Percentiles rank a stretch among this genome's conserved stretches.
Conservation (phyloP, 2,797 vertebrate genomes). For the Percopsis omiscomaycus region DNA sequence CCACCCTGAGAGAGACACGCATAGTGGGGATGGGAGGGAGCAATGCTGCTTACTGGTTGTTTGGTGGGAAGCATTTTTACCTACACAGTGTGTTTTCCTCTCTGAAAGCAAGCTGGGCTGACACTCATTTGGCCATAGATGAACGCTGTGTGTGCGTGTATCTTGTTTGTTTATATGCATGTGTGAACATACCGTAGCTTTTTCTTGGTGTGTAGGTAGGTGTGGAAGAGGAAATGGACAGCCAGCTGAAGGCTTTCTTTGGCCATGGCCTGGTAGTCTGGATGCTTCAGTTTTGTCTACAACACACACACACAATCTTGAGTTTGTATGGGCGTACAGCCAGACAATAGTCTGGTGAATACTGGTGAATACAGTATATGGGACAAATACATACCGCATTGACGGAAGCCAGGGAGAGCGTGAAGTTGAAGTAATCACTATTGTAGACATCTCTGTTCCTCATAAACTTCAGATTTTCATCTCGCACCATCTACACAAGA, state of each 20-base stretch:
- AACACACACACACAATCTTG: constrained; percentile 31
- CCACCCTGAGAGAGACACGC: constrained; percentile 80
- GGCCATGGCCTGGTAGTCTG: constrained; percentile 93
- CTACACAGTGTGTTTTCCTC: too few species aligned
- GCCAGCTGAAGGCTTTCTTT: constrained; percentile 93
- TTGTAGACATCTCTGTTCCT: constrained; percentile 98
- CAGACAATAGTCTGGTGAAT: background rate
- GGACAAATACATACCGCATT: constrained; percentile 84
- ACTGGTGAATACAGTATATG: background rate
- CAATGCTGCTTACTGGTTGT: too few species aligned
- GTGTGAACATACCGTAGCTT: constrained; percentile 86
- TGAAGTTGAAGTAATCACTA: constrained; percentile 98
- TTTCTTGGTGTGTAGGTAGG: constrained; percentile 96
- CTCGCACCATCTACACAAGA: constrained; percentile 88
- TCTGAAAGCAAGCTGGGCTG: too few species aligned
- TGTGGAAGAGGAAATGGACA: constrained; percentile 96
- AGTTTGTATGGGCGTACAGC: background rate
- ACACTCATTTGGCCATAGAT: too few species aligned
- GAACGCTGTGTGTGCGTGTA: background rate
- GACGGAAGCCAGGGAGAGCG: constrained; percentile 91
- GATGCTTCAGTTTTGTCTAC: constrained; percentile 96
- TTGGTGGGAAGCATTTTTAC: too few species aligned
- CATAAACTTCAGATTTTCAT: constrained; percentile 99
- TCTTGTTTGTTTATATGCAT: background rate
- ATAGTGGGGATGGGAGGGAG: background rate